Conservation (phyloP, 2,888 invertebrate species). For the Parnassius mnemosyne region DNA sequence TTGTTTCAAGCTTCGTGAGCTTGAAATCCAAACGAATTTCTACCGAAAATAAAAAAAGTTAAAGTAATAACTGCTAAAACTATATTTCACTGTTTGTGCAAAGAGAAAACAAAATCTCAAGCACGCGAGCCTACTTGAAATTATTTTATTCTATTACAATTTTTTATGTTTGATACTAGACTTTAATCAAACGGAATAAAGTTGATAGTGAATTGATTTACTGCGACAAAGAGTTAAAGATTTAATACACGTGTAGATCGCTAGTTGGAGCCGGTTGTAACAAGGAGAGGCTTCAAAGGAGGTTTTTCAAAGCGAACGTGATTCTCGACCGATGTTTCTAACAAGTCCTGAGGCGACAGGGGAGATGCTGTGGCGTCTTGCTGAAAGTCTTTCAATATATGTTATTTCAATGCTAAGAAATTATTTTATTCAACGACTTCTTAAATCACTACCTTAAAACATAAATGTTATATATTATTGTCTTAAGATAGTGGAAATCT, state of each 20-base stretch:
- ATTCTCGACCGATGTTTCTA: constrained; percentile 63
- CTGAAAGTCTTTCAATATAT: constrained; percentile 38
- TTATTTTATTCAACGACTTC: constrained; percentile 1
- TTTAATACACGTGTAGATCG: constrained; percentile 55
- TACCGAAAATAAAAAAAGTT: constrained; percentile 24
- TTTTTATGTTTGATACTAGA: constrained; percentile 20
- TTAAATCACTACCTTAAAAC: background rate
- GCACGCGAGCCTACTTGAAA: constrained; percentile 56
- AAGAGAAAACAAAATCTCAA: constrained; percentile 49
- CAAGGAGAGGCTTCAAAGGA: constrained; percentile 66
- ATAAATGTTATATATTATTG: too few species aligned
- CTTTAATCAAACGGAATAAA: constrained; percentile 33
- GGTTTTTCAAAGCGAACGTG: constrained; percentile 69
- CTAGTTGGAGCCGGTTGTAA: constrained; percentile 57
- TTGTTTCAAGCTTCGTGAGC: constrained; percentile 5
- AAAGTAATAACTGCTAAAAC: constrained; percentile 30
- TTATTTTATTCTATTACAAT: constrained; percentile 45
- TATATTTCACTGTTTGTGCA: constrained; percentile 30
- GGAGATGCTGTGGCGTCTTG: constrained; percentile 44
- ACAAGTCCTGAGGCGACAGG: constrained; percentile 55
- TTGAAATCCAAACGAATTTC: constrained; percentile 17
- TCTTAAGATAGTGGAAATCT: too few species aligned
- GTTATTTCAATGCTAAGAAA: constrained; percentile 21
- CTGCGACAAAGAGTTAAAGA: constrained; percentile 46
- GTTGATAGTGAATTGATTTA: constrained; percentile 35